Evolutionary conservation across 2,113 vertebrate genomes (phyloP), one percentile per base, ranked within the genome.

Genomic region (Pristiophorus japonicus): DNA sequence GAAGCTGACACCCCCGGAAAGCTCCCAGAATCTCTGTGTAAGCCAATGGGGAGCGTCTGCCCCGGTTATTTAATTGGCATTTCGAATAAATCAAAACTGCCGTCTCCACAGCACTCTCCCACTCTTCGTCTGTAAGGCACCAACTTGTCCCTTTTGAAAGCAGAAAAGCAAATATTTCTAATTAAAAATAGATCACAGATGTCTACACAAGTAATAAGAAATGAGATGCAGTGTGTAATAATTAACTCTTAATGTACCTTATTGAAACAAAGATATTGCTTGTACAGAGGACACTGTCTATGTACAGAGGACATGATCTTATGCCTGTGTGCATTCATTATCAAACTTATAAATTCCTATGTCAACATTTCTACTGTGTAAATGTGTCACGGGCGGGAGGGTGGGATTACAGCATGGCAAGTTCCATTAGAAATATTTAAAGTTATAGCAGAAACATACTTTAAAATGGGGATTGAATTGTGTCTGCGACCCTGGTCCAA

Each of bases 121-220:
- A 11, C 22, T 24, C 45, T 51, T 45, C 45, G 24, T 51, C 84
- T 51, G 22, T 47, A 1, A 87, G 42, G 11, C 7, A 47, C 51
- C 45, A 87, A 47, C 45, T 24, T 87, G 84, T 47, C 45, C 84
- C 42, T 47, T 47, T 27, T 87, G 22, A 51, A 87, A 47, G 45
- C 45, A 47, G 45, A 51, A 87, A 87, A 42, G 84, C 42, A 87
- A 87, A 87, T 87, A 87, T 87, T 51, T 51, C 84, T 87, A 87
- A 87, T 87, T 87, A 87, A 51, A 87, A 51, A 87, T 87, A 47
- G 84, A 87, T 87, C 45, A 87, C 84, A 87, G 84, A 51, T 75
- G 73, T 34, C 73, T 11, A n/a, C 22, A 24, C 84, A 87, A 51
- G 45, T 87, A 51, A 27, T 47, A 51, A 10, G 24, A 45, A 87